These are phyloP conservation scores for Arenaria interpres DNA, from an alignment of 2,113 vertebrate species.

Conservation along the genomic window DNA sequence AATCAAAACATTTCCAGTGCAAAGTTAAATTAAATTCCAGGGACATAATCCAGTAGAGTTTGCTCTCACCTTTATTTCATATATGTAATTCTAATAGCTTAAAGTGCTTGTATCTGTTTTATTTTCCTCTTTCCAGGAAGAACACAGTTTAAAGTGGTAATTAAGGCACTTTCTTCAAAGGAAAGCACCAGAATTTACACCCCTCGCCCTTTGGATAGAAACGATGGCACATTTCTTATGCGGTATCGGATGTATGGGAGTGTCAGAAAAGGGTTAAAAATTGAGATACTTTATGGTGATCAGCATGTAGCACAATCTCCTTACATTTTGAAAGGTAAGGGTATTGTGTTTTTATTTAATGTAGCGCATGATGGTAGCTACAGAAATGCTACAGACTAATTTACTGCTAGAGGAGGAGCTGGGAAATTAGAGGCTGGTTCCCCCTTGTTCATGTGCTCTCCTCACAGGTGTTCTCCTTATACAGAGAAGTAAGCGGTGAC, in stretches of 20 bases:
- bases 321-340: conserved; percentile 84
- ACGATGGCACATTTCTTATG: conserved; percentile 89
- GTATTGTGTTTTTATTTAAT: neutral
- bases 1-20: neutral
- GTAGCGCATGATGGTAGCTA: neutral
- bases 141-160: conserved; percentile 83
- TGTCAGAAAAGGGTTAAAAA: conserved; percentile 77
- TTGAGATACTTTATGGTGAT: conserved; percentile 81
- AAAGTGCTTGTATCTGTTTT: neutral
- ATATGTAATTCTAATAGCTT: neutral
- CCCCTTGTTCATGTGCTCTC: neutral
- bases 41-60: neutral
- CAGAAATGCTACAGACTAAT: neutral
- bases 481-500: neutral
- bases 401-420: neutral
- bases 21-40: neutral
- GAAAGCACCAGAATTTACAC: conserved; percentile 85
- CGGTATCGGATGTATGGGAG: conserved; percentile 87
- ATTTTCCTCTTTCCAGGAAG: conserved; percentile 71
- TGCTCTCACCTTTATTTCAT: neutral
- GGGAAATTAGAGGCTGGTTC: neutral
- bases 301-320: conserved; percentile 85
- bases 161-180: conserved; percentile 79
- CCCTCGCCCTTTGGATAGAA: conserved; percentile 84
- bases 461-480: neutral